These are phyloP conservation scores for Zootermopsis nevadensis DNA, from an alignment of 2,888 invertebrate species.

Conservation along the genomic window DNA sequence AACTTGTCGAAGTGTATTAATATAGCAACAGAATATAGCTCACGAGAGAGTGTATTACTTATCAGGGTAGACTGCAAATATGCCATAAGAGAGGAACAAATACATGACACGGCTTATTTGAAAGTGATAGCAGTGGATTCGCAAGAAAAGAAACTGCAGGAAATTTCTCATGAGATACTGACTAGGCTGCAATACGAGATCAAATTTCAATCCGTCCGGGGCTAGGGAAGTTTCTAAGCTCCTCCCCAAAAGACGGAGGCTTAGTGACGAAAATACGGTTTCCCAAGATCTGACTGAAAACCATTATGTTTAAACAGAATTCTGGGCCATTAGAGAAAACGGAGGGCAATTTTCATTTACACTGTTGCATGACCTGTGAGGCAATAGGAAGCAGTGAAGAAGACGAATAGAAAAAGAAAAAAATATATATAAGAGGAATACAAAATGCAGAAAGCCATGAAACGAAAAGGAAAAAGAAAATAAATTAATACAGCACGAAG, in stretches of 20 bases:
- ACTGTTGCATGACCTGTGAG: neutral
- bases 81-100: neutral
- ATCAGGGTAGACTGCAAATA: conserved; percentile 19
- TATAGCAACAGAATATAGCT: too few species aligned
- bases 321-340: conserved; percentile 14
- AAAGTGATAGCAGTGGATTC: conserved; percentile 34
- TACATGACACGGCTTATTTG: conserved; percentile 28
- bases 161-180: conserved; percentile 29
- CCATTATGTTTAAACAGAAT: conserved; percentile 16
- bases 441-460: neutral
- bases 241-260: conserved; percentile 11
- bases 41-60: neutral
- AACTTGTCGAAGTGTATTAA: too few species aligned
- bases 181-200: conserved; percentile 28
- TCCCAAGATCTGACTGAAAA: neutral
- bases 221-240: neutral
- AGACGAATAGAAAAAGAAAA: neutral
- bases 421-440: neutral
- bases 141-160: conserved; percentile 14
- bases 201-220: conserved; percentile 28
- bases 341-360: neutral
- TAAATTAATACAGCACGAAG: neutral
- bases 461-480: neutral
- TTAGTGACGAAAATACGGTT: conserved; percentile 23
- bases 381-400: neutral